Evolutionary conservation across 2,797 vertebrate genomes (phyloP), one percentile per base, ranked within the genome.

Genomic region (Pogoniulus pusillus): DNA sequence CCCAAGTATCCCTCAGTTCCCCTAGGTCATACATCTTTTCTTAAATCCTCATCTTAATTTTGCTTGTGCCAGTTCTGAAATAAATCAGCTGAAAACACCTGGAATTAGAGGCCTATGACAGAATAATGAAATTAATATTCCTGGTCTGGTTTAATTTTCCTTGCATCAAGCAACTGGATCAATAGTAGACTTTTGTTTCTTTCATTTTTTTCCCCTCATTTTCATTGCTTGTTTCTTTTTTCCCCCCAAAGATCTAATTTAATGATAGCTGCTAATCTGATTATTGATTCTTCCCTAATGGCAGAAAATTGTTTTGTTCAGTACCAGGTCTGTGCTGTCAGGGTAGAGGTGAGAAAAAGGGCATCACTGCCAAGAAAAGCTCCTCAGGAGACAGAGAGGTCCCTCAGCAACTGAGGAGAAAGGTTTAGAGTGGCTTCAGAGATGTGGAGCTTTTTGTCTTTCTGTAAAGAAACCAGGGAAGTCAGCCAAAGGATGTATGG

Each of bases 261-360:
- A 87, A 84, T 83, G 84, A 70, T 55, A 85, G 34, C 27, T 77
- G 19, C 51, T 89, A 79, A 87, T 90, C 77, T 91, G 43, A 81
- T 90, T 77, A 89, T 68, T 70, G 89, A 87, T 91, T 77, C 71
- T 87, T 79, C 78, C 55, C 58, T 58, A 87, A 32, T 2, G 0
- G 32, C 23, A 72, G 24, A 63, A 69, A 71, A 62, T 37, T 55
- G 63, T 35, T 89, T 55, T 62, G 18, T 59, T 87, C 71, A 43
- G 26, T 85, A 71, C 64, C 77, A 82, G 57, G 29, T 54, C 29
- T 26, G 22, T 55, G 35, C 39, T 95, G 26, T 58, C 8, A 3
- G 63, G 32, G 30, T 17, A 37, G 29, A 79, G 85, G 58, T 73
- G 76, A 86, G 43, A 63, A 87, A 71, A 82, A 75, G 53, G 47